Evolutionary conservation across 2,797 vertebrate species (phyloP).

Genomic region (Syndactyla subalaris): DNA sequence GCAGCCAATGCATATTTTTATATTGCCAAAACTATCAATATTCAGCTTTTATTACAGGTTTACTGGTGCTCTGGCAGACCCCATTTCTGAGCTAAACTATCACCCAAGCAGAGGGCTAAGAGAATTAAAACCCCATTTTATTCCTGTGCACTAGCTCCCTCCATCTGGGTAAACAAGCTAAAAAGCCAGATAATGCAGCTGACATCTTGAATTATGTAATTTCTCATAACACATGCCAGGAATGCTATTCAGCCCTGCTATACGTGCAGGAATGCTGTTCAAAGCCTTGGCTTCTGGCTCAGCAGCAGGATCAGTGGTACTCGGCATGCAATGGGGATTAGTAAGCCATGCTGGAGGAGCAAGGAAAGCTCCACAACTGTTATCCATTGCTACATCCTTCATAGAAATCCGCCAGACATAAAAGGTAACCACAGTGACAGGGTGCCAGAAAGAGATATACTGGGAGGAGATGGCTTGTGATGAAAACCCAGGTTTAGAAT

Average conservation of each 20-base stretch:
- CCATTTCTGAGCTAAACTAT: neutral
- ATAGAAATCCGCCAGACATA: neutral
- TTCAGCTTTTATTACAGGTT: neutral
- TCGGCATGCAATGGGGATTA: neutral
- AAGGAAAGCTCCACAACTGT: neutral
- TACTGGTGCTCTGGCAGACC: neutral
- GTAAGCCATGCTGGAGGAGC: neutral
- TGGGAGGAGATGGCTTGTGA: neutral
- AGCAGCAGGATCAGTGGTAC: neutral
- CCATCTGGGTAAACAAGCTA: slow-evolving; percentile 7
- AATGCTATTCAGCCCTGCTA: neutral
- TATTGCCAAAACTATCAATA: neutral
- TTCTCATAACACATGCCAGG: slow-evolving; percentile 19
- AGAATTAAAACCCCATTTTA: neutral
- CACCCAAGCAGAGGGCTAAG: neutral
- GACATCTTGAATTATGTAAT: slow-evolving; percentile 49
- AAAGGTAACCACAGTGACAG: neutral
- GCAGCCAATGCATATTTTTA: neutral
- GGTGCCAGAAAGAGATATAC: neutral
- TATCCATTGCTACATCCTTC: neutral
- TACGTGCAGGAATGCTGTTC: neutral
- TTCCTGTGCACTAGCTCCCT: neutral
- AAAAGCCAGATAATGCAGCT: slow-evolving; percentile 31
- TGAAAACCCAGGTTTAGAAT: neutral
- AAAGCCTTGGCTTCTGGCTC: neutral